Percentiles rank a stretch among this genome's conserved stretches.
Evolutionary conservation across 2,113 vertebrate genomes (phyloP).

Genomic region (Colinus virginianus): DNA sequence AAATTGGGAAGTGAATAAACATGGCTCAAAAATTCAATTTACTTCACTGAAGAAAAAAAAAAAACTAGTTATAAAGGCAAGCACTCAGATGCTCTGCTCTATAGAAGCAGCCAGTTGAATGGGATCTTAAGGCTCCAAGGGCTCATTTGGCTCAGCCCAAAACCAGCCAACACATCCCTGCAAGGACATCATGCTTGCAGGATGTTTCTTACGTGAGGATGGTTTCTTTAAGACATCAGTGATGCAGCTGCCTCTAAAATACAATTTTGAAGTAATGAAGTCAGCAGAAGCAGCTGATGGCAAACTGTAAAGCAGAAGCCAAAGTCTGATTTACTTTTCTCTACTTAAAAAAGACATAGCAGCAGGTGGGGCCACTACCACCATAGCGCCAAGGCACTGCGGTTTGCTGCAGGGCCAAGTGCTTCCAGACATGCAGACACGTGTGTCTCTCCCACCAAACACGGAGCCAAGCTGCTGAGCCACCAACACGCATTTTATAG

Average conservation of each 20-base stretch:
- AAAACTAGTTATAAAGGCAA: not conserved
- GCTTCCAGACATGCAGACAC: not conserved
- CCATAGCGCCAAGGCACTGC: not conserved
- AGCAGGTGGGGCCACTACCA: not conserved
- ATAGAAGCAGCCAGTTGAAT: not conserved
- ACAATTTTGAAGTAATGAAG: not conserved
- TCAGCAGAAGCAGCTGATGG: not conserved
- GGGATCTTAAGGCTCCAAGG: not conserved
- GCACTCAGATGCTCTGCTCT: not conserved
- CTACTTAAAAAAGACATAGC: not conserved
- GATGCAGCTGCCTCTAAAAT: not conserved
- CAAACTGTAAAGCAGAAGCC: not conserved
- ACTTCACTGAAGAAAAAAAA: not conserved
- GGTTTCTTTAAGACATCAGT: not conserved
- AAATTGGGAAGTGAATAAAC: constrained; percentile 23
- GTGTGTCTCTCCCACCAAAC: not conserved
- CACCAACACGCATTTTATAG: not conserved
- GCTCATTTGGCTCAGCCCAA: not conserved
- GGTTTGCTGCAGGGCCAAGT: not conserved
- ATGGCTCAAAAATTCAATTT: not conserved
- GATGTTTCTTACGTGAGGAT: no score
- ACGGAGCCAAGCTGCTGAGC: not conserved
- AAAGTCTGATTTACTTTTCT: not conserved
- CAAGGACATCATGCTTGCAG: accelerated
- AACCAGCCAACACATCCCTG: not conserved